Conservation (phyloP, 2,113 vertebrate species). For the Xenus cinereus region DNA sequence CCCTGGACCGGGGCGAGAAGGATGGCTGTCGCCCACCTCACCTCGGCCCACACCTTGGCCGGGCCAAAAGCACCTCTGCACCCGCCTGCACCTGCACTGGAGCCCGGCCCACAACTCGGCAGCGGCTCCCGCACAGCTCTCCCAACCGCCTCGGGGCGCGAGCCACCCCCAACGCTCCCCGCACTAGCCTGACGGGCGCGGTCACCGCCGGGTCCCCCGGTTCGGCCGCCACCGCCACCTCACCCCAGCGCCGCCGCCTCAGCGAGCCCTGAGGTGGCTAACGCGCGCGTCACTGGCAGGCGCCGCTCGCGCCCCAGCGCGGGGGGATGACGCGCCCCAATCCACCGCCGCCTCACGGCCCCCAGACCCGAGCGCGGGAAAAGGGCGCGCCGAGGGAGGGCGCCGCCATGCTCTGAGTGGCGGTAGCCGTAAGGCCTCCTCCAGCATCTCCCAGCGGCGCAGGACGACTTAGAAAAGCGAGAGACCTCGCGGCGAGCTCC, state of each 20-base stretch:
- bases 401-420: background rate
- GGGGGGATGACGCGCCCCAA: rapidly evolving
- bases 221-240: too few relatives aligned
- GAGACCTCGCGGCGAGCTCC: rapidly evolving
- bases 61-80: background rate
- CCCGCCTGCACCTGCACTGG: background rate
- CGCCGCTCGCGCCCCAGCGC: background rate
- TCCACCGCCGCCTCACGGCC: background rate
- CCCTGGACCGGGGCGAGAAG: background rate
- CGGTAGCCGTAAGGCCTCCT: rapidly evolving
- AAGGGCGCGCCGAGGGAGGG: rapidly evolving
- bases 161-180: too few relatives aligned
- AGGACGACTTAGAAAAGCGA: rapidly evolving
- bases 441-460: rapidly evolving
- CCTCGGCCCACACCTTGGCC: background rate
- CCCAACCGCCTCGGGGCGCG: too few relatives aligned
- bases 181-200: background rate
- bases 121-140: background rate
- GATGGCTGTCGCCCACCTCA: background rate
- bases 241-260: rapidly evolving
- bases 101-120: background rate
- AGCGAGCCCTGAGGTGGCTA: background rate
- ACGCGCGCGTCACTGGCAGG: rapidly evolving
- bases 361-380: background rate
- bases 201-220: rapidly evolving